Evolutionary conservation across 2,888 invertebrate species (phyloP).

Genomic region (Drosophila birchii): DNA sequence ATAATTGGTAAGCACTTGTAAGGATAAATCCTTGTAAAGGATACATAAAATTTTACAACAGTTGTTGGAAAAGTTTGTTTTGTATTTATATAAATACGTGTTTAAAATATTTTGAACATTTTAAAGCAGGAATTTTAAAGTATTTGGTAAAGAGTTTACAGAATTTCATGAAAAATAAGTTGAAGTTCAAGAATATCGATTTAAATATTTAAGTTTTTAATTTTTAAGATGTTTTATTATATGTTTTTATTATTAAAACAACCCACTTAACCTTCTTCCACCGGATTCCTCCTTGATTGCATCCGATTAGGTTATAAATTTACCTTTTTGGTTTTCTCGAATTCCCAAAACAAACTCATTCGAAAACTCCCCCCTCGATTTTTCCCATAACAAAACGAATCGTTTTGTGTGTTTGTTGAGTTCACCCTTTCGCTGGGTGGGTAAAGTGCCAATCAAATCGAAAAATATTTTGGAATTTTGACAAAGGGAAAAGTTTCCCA

Average conservation of each 20-base stretch:
- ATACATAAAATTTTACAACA: constrained; percentile 64
- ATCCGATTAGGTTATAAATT: constrained; percentile 15
- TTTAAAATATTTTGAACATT: background rate
- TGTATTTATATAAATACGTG: background rate
- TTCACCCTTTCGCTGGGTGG: constrained; percentile 58
- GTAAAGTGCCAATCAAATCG: constrained; percentile 77
- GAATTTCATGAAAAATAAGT: background rate
- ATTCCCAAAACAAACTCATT: constrained; percentile 18
- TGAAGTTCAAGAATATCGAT: background rate
- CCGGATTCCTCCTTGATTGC: background rate
- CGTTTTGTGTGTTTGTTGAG: constrained; percentile 44
- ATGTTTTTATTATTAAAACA: background rate
- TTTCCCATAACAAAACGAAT: constrained; percentile 65
- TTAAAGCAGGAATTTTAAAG: background rate
- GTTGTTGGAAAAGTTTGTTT: constrained; percentile 41
- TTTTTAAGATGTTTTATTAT: background rate
- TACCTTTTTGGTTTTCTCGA: constrained; percentile 19
- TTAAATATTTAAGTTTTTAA: background rate
- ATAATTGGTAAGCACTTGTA: constrained; percentile 57
- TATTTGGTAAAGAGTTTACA: background rate
- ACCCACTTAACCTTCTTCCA: background rate
- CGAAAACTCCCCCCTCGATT: constrained; percentile 21
- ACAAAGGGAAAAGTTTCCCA: constrained; percentile 74
- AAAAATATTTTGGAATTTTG: constrained; percentile 59
- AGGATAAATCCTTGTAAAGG: constrained; percentile 34